Conservation (phyloP, 2,113 vertebrate genomes). For the Pycnonotus jocosus region DNA sequence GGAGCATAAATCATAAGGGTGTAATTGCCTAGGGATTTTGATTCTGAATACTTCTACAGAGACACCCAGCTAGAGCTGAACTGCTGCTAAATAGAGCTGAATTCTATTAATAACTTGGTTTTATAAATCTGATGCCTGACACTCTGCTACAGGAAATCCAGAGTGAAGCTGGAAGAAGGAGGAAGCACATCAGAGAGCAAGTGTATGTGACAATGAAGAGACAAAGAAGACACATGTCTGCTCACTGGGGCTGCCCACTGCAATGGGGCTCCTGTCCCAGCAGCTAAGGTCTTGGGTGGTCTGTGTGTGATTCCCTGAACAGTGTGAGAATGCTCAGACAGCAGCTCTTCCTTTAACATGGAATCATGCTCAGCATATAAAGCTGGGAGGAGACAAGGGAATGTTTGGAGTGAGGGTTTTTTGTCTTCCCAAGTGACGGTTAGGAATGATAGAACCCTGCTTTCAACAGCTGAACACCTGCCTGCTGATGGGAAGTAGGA, state of each 20-base stretch:
- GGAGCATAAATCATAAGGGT: neutral
- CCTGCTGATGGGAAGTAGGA: neutral
- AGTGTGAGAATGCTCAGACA: neutral
- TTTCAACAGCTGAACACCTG: neutral
- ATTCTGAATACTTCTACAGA: neutral
- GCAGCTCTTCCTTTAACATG: neutral
- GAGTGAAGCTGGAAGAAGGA: neutral
- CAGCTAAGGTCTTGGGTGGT: neutral
- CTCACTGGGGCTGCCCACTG: neutral
- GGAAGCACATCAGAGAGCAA: neutral
- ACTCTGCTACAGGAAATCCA: neutral
- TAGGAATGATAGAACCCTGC: neutral
- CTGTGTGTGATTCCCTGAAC: accelerated
- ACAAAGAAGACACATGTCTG: neutral
- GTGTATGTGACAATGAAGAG: neutral
- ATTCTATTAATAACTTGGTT: neutral
- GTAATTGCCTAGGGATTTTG: neutral
- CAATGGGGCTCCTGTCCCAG: neutral
- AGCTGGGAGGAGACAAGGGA: neutral
- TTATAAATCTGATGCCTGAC: neutral
- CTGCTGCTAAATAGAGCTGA: neutral
- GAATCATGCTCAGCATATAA: neutral
- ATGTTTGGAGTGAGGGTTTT: neutral
- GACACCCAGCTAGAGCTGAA: neutral
- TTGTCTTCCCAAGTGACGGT: neutral